Evolutionary conservation across 1,140 invertebrate species (phyloP), one percentile per base, ranked within the genome.

Genomic region (Pseudomyrmex gracilis): DNA sequence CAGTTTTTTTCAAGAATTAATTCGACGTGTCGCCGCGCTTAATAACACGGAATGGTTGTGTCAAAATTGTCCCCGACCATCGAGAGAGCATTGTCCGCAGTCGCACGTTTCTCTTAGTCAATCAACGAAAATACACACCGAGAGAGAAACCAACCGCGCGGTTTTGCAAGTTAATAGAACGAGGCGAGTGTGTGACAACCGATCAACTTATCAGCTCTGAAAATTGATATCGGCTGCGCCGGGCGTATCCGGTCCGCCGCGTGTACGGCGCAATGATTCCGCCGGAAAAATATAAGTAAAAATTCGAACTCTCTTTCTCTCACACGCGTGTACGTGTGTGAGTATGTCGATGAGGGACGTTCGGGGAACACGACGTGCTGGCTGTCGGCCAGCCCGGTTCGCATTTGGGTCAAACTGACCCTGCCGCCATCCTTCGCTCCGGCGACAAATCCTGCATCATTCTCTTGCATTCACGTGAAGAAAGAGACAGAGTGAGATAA

Each of bases 331-430:
- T 7, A 34, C 34, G 34, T 34, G 34, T 34, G 34, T 34, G 34
- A n/a, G n/a, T 34, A 34, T 34, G 74, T 63, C 22, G 63, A 87
- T 15, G 45, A 90, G 82, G 83, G 84, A 84, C 71, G 86, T 84
- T 77, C 86, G 87, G 88, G 76, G 87, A 88, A 92, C 90, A 91
- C 73, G 89, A 87, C 85, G 82, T 86, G 88, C 86, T 93, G 93
- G 92, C 92, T 58, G 43, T 3, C 45, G 64, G 89, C 93, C 92
- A 93, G 91, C 84, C 83, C 89, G 64, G 82, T 86, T 73, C 24
- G 80, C 87, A 93, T 93, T 92, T 92, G 83, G 92, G 92, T 93
- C 91, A 92, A 87, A 91, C 85, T 88, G 84, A 77, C 83, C 73
- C 45, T 24, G 22, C 58, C 60, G 34, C 45, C 22, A 43, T 9